Evolutionary conservation across 2,797 vertebrate species (phyloP), one percentile per base, ranked within the genome.

Genomic region (Melanogrammus aeglefinus): DNA sequence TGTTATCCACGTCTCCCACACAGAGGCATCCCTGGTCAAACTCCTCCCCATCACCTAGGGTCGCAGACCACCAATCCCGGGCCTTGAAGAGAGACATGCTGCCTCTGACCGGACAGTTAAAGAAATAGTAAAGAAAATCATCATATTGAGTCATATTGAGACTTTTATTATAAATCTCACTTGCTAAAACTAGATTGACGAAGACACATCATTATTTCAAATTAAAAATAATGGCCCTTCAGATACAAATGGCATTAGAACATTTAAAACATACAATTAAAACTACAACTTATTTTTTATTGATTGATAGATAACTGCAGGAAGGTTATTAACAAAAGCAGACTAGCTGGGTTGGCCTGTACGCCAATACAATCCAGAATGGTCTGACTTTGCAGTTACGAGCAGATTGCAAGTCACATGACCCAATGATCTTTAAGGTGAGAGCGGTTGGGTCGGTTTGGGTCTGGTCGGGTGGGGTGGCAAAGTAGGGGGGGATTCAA

Each of bases 41-140:
- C 90, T 99, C 97, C 90, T 99, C 97, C 21, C 97, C 95, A 80
- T 97, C 94, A 39, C 97, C 97, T 38, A 99, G 92, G 41, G 85
- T n/a, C 0, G 93, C 88, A 13, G 96, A 97, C 97, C 98, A 99
- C 98, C 97, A 99, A 74, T 99, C 97, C 76, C 97, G 96, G 16
- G 97, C 97, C 94, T 99, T 99, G 92, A 99, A 99, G 84, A 99
- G 93, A 24, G 98, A 99, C 98, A 99, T 99, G 85, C 84, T 93
- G 83, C 85, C 84, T 84, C 88, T 87, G 12, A 3, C 29, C 29
- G 13, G 71, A 73, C 21, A 57, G 18, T 51, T 10, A 57, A 31
- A 31, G 27, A 41, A n/a, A 36, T 6, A 63, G n/a, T n/a, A 18
- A 51, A 33, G 16, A 57, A 57, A 35, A 27, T 21, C n/a, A 27